Conservation (phyloP, 2,113 vertebrate species). For the Cottus gobio region DNA sequence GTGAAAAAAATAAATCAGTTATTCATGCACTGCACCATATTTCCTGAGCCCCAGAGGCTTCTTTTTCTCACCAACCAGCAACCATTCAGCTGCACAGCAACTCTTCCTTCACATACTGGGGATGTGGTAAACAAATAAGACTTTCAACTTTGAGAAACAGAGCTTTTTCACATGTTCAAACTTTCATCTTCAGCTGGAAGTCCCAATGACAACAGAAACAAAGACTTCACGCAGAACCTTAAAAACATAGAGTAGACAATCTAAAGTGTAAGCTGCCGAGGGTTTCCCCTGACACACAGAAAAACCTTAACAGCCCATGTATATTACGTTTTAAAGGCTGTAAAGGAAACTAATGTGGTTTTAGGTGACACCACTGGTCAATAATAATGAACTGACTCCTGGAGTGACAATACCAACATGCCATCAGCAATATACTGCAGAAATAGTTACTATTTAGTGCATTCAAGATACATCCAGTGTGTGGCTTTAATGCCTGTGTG, state of each 20-base stretch:
- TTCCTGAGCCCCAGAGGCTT: slow-evolving; percentile 42
- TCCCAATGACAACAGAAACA: slow-evolving; percentile 43
- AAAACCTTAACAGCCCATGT: slow-evolving; percentile 25
- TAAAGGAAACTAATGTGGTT: slow-evolving; percentile 42
- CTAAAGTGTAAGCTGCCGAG: slow-evolving; percentile 15
- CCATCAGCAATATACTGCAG: slow-evolving; percentile 20
- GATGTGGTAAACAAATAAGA: slow-evolving; percentile 59
- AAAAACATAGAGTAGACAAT: background rate
- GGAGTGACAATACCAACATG: slow-evolving; percentile 30
- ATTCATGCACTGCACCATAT: slow-evolving; percentile 58
- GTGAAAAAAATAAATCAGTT: slow-evolving; percentile 32
- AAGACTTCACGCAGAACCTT: slow-evolving; percentile 4
- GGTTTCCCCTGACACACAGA: slow-evolving; percentile 39
- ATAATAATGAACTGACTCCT: slow-evolving; percentile 27
- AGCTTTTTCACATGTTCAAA: slow-evolving; percentile 29
- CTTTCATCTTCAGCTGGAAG: slow-evolving; percentile 49
- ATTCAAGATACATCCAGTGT: slow-evolving; percentile 8
- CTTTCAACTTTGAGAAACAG: slow-evolving; percentile 17
- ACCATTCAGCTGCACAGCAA: slow-evolving; percentile 26
- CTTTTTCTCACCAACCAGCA: slow-evolving; percentile 54
- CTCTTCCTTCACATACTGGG: slow-evolving; percentile 35
- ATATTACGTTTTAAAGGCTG: slow-evolving; percentile 60
- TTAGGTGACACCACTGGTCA: slow-evolving; percentile 48
- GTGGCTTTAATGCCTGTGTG: slow-evolving; percentile 37
- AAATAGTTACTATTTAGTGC: slow-evolving; percentile 17